These are phyloP conservation scores for Podarcis siculus DNA, from an alignment of 2,797 vertebrate species.

Conservation along the genomic window DNA sequence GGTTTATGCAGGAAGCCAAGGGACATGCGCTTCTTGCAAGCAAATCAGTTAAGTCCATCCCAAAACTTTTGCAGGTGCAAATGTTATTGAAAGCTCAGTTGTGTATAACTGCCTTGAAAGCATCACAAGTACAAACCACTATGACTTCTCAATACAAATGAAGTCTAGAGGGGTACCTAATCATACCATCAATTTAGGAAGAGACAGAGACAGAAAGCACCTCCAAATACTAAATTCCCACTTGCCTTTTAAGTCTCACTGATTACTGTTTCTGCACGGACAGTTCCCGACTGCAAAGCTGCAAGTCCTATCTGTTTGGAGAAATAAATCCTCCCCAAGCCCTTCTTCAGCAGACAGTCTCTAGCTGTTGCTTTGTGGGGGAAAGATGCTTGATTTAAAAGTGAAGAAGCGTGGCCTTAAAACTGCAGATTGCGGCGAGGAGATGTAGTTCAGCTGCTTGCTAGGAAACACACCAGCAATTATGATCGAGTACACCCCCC, in stretches of 20 bases:
- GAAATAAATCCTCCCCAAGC: slow-evolving; percentile 10
- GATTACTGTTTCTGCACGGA: slow-evolving; percentile 29
- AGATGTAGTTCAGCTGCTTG: slow-evolving; percentile 36
- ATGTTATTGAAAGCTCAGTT: too few relatives aligned
- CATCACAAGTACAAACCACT: too few relatives aligned
- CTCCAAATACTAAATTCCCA: not conserved
- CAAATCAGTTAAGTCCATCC: too few relatives aligned
- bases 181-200: not conserved
- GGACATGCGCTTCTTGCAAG: too few relatives aligned
- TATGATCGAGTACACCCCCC: slow-evolving; percentile 22
- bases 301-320: slow-evolving; percentile 31
- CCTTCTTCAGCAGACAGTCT: slow-evolving; percentile 1
- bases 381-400: not conserved
- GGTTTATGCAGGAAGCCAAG: too few relatives aligned
- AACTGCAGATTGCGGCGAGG: slow-evolving; percentile 30
- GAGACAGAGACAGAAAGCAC: not conserved
- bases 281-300: not conserved
- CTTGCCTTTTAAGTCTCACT: slow-evolving; percentile 20
- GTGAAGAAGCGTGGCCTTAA: slow-evolving; percentile 19
- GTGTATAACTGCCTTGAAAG: too few relatives aligned
- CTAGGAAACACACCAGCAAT: slow-evolving; percentile 38
- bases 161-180: not conserved
- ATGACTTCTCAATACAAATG: too few relatives aligned
- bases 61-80: too few relatives aligned
- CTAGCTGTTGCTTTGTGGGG: not conserved